Evolutionary conservation across 2,888 invertebrate species (phyloP), one percentile per base, ranked within the genome.

Genomic region (Marronus borbonicus): DNA sequence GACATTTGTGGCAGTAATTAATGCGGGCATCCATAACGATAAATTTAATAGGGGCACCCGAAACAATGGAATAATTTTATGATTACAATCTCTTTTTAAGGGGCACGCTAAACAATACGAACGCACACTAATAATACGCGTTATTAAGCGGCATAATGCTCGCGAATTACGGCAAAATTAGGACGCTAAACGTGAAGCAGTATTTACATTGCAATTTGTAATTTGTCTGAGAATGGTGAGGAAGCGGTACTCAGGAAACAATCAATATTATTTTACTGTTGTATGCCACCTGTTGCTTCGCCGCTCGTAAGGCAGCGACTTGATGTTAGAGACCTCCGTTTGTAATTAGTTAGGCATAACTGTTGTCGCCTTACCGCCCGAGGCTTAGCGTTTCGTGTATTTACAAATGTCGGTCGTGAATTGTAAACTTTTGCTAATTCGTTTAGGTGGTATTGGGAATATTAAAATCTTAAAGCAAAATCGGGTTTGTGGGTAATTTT

Each of bases 211-310:
- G 62, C 24, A 60, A 60, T 44, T 60, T 39, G 44, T 70, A 74
- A 60, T 74, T 62, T 17, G 60, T 58, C 50, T 49, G 44, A 50
- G 50, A 28, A 49, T 49, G 60, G 14, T 4, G 36, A 36, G 24
- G 60, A 60, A 72, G 44, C 72, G 24, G 60, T 44, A 74, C 72
- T 60, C 55, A 44, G 36, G 24, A 74, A 74, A 74, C 72, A 74
- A 74, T 74, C 72, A 14, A 74, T 74, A 74, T 60, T 60, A 60
- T 60, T 74, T 74, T 74, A 74, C 72, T 60, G 72, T 74, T 74
- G 72, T 74, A 44, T 44, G 72, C 60, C 72, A 74, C 72, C 72
- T 74, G 72, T 74, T 74, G 72, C 72, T 60, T 49, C 58, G n/a
- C 49, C 39, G 60, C 49, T 39, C 44, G 44, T 20, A 60, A 60